Base-by-base conservation (phyloP, 2,113 vertebrate species). In the Osmerus eperlanus region DNA sequence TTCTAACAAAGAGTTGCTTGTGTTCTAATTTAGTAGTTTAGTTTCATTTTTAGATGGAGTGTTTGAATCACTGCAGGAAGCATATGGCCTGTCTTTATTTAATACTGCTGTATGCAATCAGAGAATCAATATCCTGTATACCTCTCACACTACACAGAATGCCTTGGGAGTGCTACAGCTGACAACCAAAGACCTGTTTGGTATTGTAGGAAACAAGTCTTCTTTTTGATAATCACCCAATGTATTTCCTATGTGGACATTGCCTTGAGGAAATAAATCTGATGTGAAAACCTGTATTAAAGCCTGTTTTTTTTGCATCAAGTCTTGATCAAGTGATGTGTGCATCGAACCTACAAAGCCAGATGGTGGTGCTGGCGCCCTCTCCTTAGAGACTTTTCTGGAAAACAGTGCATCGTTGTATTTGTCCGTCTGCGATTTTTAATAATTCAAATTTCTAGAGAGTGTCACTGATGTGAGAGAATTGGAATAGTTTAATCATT, bases 211-310 rank as follows among this genome's bases (percentile, higher is more conserved):
- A 78, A 72, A 32, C 41, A 56, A 68, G 8, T 58, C 41, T 73
- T 79, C 55, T 83, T 74, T 73, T 81, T 81, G 74, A 77, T 85
- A 73, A 85, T 83, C 77, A 71, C 79, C 78, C 72, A 77, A 68
- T 68, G 53, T 86, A 82, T 85, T 85, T 83, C 87, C 81, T 70
- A 69, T 64, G 74, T 86, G 81, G 86, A 85, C 76, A 75, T 85
- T 81, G 78, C 83, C 66, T 78, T 82, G 76, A 77, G 63, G 80
- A 86, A 79, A 90, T 89, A 91, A 76, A 86, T 82, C 58, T 85
- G 53, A 54, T 83, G 78, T 79, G 41, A 47, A 47, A 47, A 12
- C 7, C 41, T 47, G 41, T 47, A 47, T 47, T 47, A 8, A 36
- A 11, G 41, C 9, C 41, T 47, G 9, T 9, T 47, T 11, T 36